These are phyloP conservation scores for Gobius niger DNA, from an alignment of 2,113 vertebrate species.

Conservation along the genomic window DNA sequence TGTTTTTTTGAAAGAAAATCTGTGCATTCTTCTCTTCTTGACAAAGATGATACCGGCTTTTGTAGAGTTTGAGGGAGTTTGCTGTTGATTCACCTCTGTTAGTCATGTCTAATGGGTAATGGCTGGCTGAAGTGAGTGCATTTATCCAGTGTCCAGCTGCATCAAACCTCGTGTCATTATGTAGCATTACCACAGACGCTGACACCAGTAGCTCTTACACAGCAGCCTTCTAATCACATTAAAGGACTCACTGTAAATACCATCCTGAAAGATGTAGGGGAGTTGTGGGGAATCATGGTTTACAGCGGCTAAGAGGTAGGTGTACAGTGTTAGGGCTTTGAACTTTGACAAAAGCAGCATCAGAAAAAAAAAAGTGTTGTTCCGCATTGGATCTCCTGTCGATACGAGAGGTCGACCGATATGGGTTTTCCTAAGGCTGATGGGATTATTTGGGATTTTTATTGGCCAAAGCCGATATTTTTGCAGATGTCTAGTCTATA, in stretches of 20 bases:
- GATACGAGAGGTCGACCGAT: no score
- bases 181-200: conserved; percentile 46
- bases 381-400: no score
- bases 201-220: conserved; percentile 44
- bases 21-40: conserved; percentile 10
- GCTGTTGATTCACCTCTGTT: conserved; percentile 39
- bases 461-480: no score
- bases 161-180: conserved; percentile 61
- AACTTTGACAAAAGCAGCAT: background rate
- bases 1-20: conserved; percentile 13
- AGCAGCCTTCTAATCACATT: conserved; percentile 53
- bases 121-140: conserved; percentile 57
- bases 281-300: conserved; percentile 24
- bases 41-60: conserved; percentile 28
- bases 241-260: conserved; percentile 43
- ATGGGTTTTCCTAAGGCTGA: no score
- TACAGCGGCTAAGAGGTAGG: conserved; percentile 14
- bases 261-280: conserved; percentile 37
- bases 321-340: background rate
- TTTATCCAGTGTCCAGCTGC: conserved; percentile 59
- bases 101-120: conserved; percentile 52
- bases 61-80: conserved; percentile 16
- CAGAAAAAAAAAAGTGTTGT: background rate
- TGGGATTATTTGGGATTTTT: no score
- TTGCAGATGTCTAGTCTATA: no score